Percentiles rank a stretch among this genome's conserved stretches.
These are phyloP conservation scores for Hydra vulgaris DNA, from an alignment of 30 jellyfish, hydroid and myxozoan species.

Conservation along the genomic window DNA sequence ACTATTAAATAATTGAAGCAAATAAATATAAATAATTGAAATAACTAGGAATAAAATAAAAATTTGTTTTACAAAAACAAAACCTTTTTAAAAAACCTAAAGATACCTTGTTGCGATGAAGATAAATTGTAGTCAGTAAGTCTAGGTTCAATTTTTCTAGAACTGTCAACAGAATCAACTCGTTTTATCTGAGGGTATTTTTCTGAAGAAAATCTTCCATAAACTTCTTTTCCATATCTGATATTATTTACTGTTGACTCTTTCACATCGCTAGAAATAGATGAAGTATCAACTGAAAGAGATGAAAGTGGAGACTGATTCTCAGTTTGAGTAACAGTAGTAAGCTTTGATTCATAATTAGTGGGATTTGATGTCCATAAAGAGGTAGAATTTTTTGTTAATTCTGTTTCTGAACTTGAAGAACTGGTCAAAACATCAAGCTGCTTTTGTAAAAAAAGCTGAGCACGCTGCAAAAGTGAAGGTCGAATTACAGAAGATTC, in stretches of 20 bases:
- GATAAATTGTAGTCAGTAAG: background rate
- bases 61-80: background rate
- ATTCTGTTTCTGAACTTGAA: conserved; percentile 22
- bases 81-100: background rate
- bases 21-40: too few relatives aligned
- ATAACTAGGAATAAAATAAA: too few relatives aligned
- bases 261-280: background rate
- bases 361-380: conserved; percentile 14
- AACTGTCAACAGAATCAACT: background rate
- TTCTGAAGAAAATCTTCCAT: background rate
- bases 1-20: too few relatives aligned
- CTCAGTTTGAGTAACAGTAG: conserved; percentile 21
- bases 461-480: conserved; percentile 80
- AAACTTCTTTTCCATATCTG: background rate
- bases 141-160: background rate
- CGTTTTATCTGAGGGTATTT: background rate
- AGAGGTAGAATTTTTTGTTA: conserved; percentile 25
- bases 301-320: conserved; percentile 13
- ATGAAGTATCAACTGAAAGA: background rate
- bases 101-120: background rate
- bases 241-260: background rate
- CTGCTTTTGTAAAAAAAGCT: conserved; percentile 76
- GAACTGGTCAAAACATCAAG: conserved; percentile 46
- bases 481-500: conserved; percentile 28
- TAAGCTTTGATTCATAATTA: conserved; percentile 7